A percentile compares a stretch with the other conserved stretches of the same genome.
Conservation (phyloP, 2,113 vertebrate genomes). For the Herpailurus yagouaroundi region DNA sequence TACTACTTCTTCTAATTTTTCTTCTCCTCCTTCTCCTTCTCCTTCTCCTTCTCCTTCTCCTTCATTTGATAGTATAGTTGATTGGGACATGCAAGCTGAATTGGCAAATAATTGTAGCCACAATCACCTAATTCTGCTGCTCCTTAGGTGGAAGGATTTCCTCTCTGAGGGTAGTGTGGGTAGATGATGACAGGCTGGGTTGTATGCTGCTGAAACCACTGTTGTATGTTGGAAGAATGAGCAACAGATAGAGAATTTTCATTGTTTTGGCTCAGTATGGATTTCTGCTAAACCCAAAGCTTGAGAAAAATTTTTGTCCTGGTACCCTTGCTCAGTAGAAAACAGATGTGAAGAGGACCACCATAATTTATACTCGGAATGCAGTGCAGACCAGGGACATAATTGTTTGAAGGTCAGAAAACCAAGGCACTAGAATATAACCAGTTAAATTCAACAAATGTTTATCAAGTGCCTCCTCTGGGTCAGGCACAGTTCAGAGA, state of each 20-base stretch:
- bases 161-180: not conserved
- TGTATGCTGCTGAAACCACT: slow-evolving; percentile 3
- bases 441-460: not conserved
- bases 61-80: slow-evolving; percentile 20
- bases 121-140: not conserved
- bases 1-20: too few species aligned
- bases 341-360: not conserved
- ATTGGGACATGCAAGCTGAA: slow-evolving; percentile 16
- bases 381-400: not conserved
- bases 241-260: slow-evolving; percentile 35
- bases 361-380: not conserved
- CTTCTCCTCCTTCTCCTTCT: not conserved
- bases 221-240: slow-evolving; percentile 43
- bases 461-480: slow-evolving; percentile 15
- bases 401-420: not conserved
- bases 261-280: not conserved
- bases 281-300: slow-evolving; percentile 46
- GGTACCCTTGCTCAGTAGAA: not conserved
- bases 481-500: not conserved
- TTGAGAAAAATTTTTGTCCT: slow-evolving; percentile 52
- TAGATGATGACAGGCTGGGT: not conserved
- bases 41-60: not conserved
- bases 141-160: not conserved
- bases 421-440: not conserved
- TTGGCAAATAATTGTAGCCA: not conserved